A percentile compares a stretch with the other conserved stretches of the same genome.
Evolutionary conservation across 2,888 invertebrate species (phyloP).

Genomic region (Heliconius aoede): DNA sequence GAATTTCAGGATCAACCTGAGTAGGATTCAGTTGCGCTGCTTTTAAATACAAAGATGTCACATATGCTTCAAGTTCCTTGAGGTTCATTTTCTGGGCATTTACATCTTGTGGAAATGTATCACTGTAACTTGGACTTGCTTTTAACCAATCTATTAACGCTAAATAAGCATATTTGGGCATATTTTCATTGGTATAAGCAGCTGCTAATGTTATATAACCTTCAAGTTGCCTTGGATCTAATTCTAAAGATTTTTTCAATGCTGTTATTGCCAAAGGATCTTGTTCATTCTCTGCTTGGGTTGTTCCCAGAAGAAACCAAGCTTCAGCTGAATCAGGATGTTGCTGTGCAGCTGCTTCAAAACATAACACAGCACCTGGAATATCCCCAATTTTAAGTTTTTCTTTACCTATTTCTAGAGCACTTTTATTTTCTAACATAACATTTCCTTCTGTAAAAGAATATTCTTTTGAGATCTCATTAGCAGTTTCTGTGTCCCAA

Average conservation of each 20-base stretch:
- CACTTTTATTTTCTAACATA: conserved; percentile 89
- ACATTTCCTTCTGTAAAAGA: conserved; percentile 93
- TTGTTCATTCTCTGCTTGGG: conserved; percentile 99
- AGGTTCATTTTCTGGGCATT: conserved; percentile 70
- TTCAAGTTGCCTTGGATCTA: conserved; percentile 91
- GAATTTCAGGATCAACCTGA: conserved; percentile 94
- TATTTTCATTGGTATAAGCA: conserved; percentile 97
- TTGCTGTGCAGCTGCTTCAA: conserved; percentile 97
- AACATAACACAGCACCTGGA: conserved; percentile 97
- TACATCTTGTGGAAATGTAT: conserved; percentile 85
- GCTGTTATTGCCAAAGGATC: conserved; percentile 97
- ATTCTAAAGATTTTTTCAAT: conserved; percentile 90
- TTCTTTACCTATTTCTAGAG: conserved; percentile 93
- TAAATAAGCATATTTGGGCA: conserved; percentile 94
- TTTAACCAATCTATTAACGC: conserved; percentile 91
- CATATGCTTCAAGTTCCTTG: conserved; percentile 82
- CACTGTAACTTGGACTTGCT: conserved; percentile 91
- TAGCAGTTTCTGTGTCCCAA: conserved; percentile 86
- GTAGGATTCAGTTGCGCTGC: conserved; percentile 91
- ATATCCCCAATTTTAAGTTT: conserved; percentile 94
- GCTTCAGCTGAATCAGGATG: conserved; percentile 90
- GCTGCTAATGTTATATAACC: conserved; percentile 96
- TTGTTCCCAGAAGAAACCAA: conserved; percentile 94
- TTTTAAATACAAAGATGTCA: conserved; percentile 89
- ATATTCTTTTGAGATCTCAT: conserved; percentile 86